Conservation (phyloP, 1,140 invertebrate species). For the Drosophila arizonae region DNA sequence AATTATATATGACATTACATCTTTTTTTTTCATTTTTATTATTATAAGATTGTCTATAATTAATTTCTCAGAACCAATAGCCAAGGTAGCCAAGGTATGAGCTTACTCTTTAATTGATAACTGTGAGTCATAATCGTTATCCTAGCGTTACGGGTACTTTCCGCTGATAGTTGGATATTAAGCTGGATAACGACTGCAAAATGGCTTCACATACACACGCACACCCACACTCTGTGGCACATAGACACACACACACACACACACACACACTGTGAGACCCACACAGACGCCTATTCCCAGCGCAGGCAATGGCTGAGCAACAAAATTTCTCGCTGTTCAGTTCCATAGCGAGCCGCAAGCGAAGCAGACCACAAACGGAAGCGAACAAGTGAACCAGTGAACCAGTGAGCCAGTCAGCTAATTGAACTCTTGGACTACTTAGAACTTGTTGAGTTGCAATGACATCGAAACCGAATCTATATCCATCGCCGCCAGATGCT, state of each 20-base stretch:
- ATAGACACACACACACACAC: background rate
- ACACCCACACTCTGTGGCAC: background rate
- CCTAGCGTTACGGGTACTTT: too few species aligned
- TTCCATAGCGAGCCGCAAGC: slow-evolving; percentile 13
- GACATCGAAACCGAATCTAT: slow-evolving; percentile 31
- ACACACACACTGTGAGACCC: too few species aligned
- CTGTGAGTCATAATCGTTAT: background rate
- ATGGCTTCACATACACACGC: background rate
- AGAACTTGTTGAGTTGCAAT: slow-evolving; percentile 1
- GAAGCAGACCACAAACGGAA: slow-evolving; percentile 14
- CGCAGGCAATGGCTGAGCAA: background rate
- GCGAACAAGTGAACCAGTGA: background rate
- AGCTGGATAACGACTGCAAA: background rate
- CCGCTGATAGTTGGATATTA: background rate
- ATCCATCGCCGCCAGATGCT: slow-evolving; percentile 14
- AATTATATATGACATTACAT: too few species aligned
- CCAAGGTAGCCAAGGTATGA: too few species aligned
- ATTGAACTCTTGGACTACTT: background rate
- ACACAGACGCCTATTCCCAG: background rate
- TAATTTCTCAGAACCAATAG: too few species aligned
- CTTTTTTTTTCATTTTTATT: too few species aligned
- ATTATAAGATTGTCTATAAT: too few species aligned
- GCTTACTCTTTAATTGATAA: background rate
- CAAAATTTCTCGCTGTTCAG: slow-evolving; percentile 1
- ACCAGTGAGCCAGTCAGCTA: background rate